Conservation (phyloP, 2,888 invertebrate species). For the Arrhopalites spinosus region DNA sequence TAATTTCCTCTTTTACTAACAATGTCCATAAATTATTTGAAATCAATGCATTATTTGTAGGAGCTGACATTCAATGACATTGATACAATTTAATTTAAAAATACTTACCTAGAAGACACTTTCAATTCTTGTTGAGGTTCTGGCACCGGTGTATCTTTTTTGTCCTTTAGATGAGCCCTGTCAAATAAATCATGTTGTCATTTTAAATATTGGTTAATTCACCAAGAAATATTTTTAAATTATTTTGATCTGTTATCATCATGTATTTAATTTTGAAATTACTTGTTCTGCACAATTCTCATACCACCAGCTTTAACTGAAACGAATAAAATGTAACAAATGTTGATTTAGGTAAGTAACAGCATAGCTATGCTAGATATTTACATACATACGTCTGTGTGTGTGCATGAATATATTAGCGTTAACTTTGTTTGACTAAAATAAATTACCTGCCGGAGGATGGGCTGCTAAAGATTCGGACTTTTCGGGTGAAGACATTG, state of each 20-base stretch:
- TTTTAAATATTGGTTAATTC: too few species aligned
- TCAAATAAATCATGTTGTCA: too few species aligned
- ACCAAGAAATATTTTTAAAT: too few species aligned
- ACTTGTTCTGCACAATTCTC: slow-evolving; percentile 87
- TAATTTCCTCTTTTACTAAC: too few species aligned
- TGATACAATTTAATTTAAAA: not conserved
- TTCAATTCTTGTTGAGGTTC: slow-evolving; percentile 71
- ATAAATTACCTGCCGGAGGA: slow-evolving; percentile 80
- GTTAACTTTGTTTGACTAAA: not conserved
- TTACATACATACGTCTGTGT: not conserved
- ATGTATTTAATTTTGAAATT: too few species aligned
- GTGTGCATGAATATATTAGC: not conserved
- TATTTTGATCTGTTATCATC: too few species aligned
- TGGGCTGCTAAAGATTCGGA: slow-evolving; percentile 82
- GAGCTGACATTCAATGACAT: not conserved
- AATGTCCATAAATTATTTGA: not conserved
- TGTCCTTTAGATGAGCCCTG: slow-evolving; percentile 61
- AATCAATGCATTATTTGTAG: too few species aligned
- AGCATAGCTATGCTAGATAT: not conserved
- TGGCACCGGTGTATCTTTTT: slow-evolving; percentile 65
- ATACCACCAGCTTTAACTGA: slow-evolving; percentile 90
- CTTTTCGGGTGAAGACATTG: slow-evolving; percentile 67
- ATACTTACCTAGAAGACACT: slow-evolving; percentile 67
- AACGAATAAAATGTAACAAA: slow-evolving; percentile 40
- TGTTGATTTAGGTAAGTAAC: not conserved